These are phyloP conservation scores for Rotaria sp. DNA, from an alignment of 2,888 invertebrate species.

Conservation along the genomic window DNA sequence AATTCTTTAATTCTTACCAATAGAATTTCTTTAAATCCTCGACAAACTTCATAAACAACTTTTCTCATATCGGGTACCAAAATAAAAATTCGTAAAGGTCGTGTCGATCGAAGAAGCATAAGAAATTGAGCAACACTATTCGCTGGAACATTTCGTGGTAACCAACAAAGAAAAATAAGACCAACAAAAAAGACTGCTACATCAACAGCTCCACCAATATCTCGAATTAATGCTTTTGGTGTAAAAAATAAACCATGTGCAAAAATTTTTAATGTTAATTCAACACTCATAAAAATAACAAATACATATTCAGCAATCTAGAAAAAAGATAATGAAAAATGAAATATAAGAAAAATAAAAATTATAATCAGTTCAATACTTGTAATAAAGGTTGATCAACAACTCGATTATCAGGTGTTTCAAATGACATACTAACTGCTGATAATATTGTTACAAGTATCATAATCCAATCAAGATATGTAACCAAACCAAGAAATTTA, in stretches of 20 bases:
- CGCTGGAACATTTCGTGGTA: constrained; percentile 79
- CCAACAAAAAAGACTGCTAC: constrained; percentile 94
- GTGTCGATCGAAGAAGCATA: constrained; percentile 89
- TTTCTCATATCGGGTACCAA: constrained; percentile 97
- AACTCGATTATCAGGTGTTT: constrained; percentile 83
- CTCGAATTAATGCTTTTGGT: constrained; percentile 93
- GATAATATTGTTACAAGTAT: constrained; percentile 92
- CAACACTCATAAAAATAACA: constrained; percentile 94
- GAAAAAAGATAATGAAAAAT: not conserved
- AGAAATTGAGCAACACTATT: constrained; percentile 86
- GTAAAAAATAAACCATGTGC: constrained; percentile 97
- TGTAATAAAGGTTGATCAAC: constrained; percentile 87
- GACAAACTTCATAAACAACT: constrained; percentile 92
- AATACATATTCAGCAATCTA: constrained; percentile 85
- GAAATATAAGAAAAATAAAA: not conserved
- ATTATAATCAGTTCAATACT: constrained; percentile 54
- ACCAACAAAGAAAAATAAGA: constrained; percentile 88
- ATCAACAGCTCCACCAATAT: constrained; percentile 89
- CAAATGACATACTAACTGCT: constrained; percentile 97
- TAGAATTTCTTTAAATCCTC: constrained; percentile 96
- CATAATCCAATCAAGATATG: constrained; percentile 99
- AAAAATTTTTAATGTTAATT: constrained; percentile 83
- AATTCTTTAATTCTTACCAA: constrained; percentile 59
- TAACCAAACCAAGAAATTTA: constrained; percentile 89
- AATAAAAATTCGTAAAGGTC: constrained; percentile 91